Evolutionary conservation across 2,113 vertebrate species (phyloP).

Genomic region (Bubo blakistoni): DNA sequence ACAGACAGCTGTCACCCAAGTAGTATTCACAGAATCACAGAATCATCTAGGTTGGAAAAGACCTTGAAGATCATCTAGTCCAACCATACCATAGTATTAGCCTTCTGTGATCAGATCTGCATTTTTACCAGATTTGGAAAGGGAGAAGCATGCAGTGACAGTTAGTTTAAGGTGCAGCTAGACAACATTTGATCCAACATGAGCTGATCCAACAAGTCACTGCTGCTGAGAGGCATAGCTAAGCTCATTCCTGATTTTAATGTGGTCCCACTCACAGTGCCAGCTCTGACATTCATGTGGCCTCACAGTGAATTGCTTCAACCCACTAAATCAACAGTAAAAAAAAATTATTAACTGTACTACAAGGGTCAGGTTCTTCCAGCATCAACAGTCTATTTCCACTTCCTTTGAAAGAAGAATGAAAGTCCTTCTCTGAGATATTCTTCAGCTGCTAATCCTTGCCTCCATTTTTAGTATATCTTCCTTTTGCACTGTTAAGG

Average conservation of each 20-base stretch:
- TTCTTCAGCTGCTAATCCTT: background rate
- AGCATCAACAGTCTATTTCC: background rate
- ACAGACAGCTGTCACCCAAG: background rate
- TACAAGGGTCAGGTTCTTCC: background rate
- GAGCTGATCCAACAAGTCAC: background rate
- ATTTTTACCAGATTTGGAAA: background rate
- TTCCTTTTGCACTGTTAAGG: background rate
- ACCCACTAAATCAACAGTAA: background rate
- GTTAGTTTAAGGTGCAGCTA: background rate
- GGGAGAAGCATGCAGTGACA: background rate
- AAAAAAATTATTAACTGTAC: rapidly evolving
- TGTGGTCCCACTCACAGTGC: background rate
- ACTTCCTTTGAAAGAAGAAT: background rate
- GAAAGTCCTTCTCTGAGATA: background rate
- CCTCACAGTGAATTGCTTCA: background rate
- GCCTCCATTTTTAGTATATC: background rate
- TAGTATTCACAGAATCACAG: too few species aligned
- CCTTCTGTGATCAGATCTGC: background rate
- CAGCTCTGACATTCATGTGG: background rate
- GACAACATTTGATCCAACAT: background rate
- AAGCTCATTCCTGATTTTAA: background rate
- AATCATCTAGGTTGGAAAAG: too few species aligned
- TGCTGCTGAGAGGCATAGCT: background rate
- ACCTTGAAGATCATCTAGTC: too few species aligned
- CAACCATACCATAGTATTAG: background rate